Evolutionary conservation across 2,797 vertebrate genomes (phyloP).

Genomic region (Pseudomugil tenellus): DNA sequence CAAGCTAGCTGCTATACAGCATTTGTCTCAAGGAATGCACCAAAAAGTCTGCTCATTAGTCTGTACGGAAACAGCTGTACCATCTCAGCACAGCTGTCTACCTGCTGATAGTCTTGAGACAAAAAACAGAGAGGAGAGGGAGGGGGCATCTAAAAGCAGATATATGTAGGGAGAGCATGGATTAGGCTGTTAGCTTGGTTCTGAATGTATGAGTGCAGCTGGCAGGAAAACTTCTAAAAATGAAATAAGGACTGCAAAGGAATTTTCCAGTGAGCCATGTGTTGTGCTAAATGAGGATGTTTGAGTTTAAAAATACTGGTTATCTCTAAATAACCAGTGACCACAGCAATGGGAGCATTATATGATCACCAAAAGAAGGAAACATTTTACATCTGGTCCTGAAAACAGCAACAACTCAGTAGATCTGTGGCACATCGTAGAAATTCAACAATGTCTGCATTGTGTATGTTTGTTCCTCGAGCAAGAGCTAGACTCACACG

Average conservation of each 20-base stretch:
- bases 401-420: constrained; percentile 13
- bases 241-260: neutral
- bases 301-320: constrained; percentile 5
- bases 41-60: constrained; percentile 3
- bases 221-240: constrained; percentile 14
- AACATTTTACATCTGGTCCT: constrained; percentile 13
- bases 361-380: neutral
- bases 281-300: neutral
- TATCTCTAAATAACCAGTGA: constrained; percentile 20
- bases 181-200: constrained; percentile 6
- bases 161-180: constrained; percentile 14
- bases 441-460: constrained; percentile 21
- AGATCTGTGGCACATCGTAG: constrained; percentile 13
- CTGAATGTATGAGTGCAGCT: neutral
- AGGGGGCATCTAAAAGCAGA: neutral
- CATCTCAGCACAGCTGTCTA: constrained; percentile 30
- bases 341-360: neutral
- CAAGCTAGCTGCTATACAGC: no score
- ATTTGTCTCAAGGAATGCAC: no score
- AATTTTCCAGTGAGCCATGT: constrained; percentile 20
- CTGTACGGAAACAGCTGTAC: constrained; percentile 32
- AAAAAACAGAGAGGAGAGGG: neutral
- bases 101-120: constrained; percentile 27
- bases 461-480: constrained; percentile 19
- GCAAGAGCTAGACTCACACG: neutral